Base-by-base conservation (phyloP, 2,113 vertebrate species). In the Terrapene triunguis region DNA sequence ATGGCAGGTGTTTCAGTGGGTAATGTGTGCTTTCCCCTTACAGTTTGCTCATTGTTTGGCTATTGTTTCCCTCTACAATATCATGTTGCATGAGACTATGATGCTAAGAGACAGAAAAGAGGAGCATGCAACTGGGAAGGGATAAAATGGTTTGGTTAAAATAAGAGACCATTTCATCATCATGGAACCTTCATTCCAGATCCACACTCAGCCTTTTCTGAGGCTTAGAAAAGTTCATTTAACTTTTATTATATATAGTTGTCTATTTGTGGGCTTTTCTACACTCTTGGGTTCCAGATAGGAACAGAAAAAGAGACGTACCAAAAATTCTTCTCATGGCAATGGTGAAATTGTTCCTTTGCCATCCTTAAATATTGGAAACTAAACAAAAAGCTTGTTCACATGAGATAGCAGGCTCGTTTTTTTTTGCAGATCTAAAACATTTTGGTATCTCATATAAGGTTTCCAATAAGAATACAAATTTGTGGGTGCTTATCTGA, bases 1-100 rank as follows among this genome's bases (percentile, higher is more conserved):
- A 92, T 96, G 87, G 50, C 88, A 94, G 74, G 54, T 85, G 38
- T 88, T 93, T 88, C 54, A 59, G 24, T 51, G 87, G 95, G 10
- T 78, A 89, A 53, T 1, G 0, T 8, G 38, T 78, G 5, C 3
- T 5, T 51, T 72, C 1, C 0, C 84, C 87, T 78, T 50, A 24
- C 59, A 29, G 29, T 91, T 95, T 78, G 38, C 83, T 95, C 32
- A 16, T n/a, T 91, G 35, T n/a, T 16, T 51, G 35, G 27, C 51
- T 90, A 5, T 57, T 54, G 47, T 84, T 78, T 19, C 69, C n/a
- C 92, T 57, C 22, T 2, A 1, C 10, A 42, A 57, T 74, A 84
- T 47, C 5, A 62, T 38, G 25, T 42, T 80, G 25, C 76, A 32
- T 74, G 62, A 35, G 59, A 84, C 32, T 19, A 51, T 2, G 0